Conservation (phyloP, 2,113 vertebrate genomes). For the Atherinomorus stipes region DNA sequence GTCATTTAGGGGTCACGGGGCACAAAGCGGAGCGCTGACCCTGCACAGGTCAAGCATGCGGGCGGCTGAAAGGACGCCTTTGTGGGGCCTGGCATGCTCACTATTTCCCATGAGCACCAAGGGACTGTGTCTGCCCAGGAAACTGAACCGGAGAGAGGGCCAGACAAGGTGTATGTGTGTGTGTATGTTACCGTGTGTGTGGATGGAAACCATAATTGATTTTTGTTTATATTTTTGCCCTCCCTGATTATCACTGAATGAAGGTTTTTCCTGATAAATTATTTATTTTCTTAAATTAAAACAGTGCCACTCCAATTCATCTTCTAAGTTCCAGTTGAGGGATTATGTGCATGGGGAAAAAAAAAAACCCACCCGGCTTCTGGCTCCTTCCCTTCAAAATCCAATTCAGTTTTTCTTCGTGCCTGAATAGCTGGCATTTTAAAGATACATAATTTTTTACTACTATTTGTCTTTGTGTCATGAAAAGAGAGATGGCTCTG, state of each 20-base stretch:
- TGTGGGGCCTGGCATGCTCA: conserved; percentile 82
- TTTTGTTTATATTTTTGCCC: conserved; percentile 68
- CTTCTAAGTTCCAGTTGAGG: conserved; percentile 41
- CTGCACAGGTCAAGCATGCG: conserved; percentile 84
- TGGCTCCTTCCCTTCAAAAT: conserved; percentile 30
- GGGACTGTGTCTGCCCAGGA: conserved; percentile 79
- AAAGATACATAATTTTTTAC: conserved; percentile 25
- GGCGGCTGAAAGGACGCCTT: conserved; percentile 85
- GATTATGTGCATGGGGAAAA: conserved; percentile 20
- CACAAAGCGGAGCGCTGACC: conserved; percentile 85
- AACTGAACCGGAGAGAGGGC: conserved; percentile 71
- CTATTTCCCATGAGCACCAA: conserved; percentile 84
- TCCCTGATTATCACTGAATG: conserved; percentile 60
- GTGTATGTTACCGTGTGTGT: conserved; percentile 8
- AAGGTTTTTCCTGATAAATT: conserved; percentile 47
- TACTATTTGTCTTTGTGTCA: conserved; percentile 43
- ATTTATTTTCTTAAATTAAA: conserved; percentile 41
- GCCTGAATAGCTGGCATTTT: conserved; percentile 29
- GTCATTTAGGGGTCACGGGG: conserved; percentile 78
- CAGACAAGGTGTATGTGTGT: conserved; percentile 66
- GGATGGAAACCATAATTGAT: conserved; percentile 63
- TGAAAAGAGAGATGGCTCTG: conserved; percentile 36
- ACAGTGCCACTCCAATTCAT: conserved; percentile 1
- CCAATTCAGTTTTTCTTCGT: conserved; percentile 9
- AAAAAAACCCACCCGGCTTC: not conserved